phyloP scores from a whole-genome alignment of 1,140 invertebrate genomes.

The Mylabris phalerata region DNA sequence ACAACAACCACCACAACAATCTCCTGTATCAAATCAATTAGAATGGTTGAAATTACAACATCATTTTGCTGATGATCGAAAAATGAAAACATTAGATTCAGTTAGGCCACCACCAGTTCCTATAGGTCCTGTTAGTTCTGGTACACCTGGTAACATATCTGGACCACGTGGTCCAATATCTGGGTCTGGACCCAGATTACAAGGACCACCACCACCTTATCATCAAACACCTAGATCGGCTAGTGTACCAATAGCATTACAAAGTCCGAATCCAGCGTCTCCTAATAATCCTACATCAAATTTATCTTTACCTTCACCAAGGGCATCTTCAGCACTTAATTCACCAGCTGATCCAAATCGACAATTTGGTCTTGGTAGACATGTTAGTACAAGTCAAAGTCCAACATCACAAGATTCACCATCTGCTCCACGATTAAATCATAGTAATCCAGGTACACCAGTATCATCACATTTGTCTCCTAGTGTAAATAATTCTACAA shows the following conservation, averaged over 20 bases:
- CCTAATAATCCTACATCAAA: constrained; percentile 65
- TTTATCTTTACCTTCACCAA: constrained; percentile 62
- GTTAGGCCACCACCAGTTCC: constrained; percentile 30
- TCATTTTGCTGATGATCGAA: constrained; percentile 67
- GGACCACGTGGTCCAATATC: constrained; percentile 26
- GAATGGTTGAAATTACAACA: constrained; percentile 88
- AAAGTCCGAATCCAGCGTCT: constrained; percentile 63
- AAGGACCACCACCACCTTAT: constrained; percentile 82
- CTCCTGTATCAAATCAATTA: constrained; percentile 51
- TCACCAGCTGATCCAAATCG: constrained; percentile 58
- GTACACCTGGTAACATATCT: constrained; percentile 1
- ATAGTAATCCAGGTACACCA: constrained; percentile 65
- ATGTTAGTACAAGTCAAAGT: constrained; percentile 55
- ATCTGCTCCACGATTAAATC: constrained; percentile 47
- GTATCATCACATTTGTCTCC: constrained; percentile 57
- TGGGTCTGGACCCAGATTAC: constrained; percentile 54
- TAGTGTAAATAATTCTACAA: constrained; percentile 44
- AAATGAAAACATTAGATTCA: constrained; percentile 36
- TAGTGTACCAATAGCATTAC: constrained; percentile 72
- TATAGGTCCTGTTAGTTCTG: constrained; percentile 25
- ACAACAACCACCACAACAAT: constrained; percentile 9
- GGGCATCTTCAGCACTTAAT: constrained; percentile 61
- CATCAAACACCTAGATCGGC: constrained; percentile 74
- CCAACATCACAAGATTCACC: constrained; percentile 51
- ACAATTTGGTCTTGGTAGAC: constrained; percentile 44